Conservation (phyloP, 2,113 vertebrate genomes). For the Dissostichus mawsoni region DNA sequence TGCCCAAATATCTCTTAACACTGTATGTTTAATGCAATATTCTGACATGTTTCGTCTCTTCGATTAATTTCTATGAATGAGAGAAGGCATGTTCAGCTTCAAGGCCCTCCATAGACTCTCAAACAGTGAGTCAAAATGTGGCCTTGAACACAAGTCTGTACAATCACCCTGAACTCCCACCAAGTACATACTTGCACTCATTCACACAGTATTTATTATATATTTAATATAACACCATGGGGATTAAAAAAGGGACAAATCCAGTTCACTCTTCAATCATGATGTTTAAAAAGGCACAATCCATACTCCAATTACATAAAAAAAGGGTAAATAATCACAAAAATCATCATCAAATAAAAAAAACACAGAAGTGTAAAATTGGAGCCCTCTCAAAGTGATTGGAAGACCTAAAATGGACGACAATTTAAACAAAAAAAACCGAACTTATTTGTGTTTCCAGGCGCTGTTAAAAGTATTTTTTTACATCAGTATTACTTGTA, state of each 20-base stretch:
- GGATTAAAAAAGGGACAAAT: too few species aligned
- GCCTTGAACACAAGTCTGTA: not conserved
- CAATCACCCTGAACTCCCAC: not conserved
- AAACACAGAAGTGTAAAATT: not conserved
- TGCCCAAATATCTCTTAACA: too few species aligned
- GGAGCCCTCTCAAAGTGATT: not conserved
- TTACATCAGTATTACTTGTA: not conserved
- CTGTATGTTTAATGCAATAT: too few species aligned
- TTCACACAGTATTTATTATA: not conserved
- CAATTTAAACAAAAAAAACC: not conserved
- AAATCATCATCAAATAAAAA: too few species aligned
- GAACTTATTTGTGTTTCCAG: not conserved
- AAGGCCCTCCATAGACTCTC: too few species aligned
- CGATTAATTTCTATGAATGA: too few species aligned
- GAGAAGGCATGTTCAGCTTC: too few species aligned
- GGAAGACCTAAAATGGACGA: too few species aligned
- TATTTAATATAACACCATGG: too few species aligned
- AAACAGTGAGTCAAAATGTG: not conserved
- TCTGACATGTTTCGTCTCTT: too few species aligned
- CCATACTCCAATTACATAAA: not conserved
- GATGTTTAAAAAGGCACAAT: not conserved
- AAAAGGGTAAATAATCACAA: not conserved
- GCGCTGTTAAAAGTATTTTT: not conserved
- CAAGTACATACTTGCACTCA: not conserved
- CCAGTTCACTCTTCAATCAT: not conserved